These are phyloP conservation scores for Echinops telfairi DNA, from an alignment of 2,113 vertebrate genomes.

Conservation along the genomic window DNA sequence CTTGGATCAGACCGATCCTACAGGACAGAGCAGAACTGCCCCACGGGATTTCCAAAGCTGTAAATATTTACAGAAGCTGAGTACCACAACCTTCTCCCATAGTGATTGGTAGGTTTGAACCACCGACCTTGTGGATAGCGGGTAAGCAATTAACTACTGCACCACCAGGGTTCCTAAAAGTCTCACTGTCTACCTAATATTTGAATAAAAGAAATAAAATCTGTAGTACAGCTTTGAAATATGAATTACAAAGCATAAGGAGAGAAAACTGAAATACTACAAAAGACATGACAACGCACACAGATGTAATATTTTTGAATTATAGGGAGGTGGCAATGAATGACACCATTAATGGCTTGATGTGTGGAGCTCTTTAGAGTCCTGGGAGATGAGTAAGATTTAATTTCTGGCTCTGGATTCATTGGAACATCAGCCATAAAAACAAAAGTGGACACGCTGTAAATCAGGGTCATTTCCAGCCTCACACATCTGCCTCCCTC, in stretches of 20 bases:
- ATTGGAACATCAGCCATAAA: not conserved
- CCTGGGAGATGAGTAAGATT: not conserved
- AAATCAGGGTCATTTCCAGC: not conserved
- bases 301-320: not conserved
- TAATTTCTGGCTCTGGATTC: not conserved
- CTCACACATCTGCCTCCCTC: not conserved
- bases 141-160: not conserved
- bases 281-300: not conserved
- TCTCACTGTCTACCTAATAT: not conserved
- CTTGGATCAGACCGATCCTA: not conserved
- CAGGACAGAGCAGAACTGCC: not conserved
- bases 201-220: not conserved
- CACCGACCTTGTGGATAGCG: too few species aligned
- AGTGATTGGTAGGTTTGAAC: not conserved
- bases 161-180: not conserved
- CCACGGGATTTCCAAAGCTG: not conserved
- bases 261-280: constrained; percentile 6
- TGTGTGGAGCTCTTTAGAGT: not conserved
- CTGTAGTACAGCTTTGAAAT: not conserved
- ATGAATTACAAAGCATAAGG: not conserved
- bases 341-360: not conserved
- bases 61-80: not conserved
- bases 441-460: not conserved
- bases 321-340: not conserved
- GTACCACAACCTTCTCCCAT: not conserved